Evolutionary conservation across 2,797 vertebrate genomes (phyloP), one percentile per base, ranked within the genome.

Genomic region (Liparis tanakae): DNA sequence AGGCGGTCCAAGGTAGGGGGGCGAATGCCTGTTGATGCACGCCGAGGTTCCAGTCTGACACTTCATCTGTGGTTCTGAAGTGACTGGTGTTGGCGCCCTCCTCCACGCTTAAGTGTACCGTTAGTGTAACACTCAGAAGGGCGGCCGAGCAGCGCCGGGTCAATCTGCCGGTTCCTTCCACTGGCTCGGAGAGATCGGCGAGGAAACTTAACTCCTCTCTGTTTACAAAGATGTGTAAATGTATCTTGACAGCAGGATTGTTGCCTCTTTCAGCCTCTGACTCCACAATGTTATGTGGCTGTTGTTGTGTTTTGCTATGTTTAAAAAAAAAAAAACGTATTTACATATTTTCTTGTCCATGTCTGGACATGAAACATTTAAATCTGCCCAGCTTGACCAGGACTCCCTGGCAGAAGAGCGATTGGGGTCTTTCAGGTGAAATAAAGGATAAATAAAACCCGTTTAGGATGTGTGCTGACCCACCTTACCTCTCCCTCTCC

Each of bases 61-160:
- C 81, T 64, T 86, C 67, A 74, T 78, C 79, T 79, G 68, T 46
- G 73, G 67, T 79, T 70, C 70, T 76, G 72, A 82, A 84, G 69
- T 51, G 73, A 86, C 79, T 79, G 72, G 65, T 75, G 17, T 66
- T 68, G 73, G 67, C 39, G 43, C 67, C 72, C 69, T 20, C 17
- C 56, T 37, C 51, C 17, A 10, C 6, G 6, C 55, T 54, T n/a
- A 60, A 59, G 67, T 59, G 48, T 69, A 63, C 48, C 57, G 72
- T 74, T 43, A 44, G 76, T n/a, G 55, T 58, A 76, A 72, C 58
- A 22, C 61, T 64, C 71, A 48, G 78, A 84, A 48, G 22, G 44
- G 55, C 64, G 30, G 22, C 22, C 13, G 12, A 25, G 7, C 22
- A 55, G 53, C 3, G 25, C 25, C 9, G 53, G 25, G 53, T 14